Evolutionary conservation across 2,797 vertebrate species (phyloP).

Genomic region (Manis crassicaudata): DNA sequence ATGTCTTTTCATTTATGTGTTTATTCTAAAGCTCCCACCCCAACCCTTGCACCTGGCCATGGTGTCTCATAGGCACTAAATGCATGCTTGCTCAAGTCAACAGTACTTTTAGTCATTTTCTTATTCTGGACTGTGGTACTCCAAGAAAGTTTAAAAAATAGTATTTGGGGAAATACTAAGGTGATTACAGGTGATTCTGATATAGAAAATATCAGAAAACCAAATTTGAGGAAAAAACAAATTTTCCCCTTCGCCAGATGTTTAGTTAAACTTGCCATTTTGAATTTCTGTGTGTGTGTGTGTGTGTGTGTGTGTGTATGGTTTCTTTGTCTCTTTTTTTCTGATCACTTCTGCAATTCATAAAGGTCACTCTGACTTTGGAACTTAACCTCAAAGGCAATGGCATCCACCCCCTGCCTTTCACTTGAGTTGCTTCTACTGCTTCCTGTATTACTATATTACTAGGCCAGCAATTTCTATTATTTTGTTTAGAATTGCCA

Average conservation of each 20-base stretch:
- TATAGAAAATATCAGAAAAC: too few relatives aligned
- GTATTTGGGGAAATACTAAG: too few relatives aligned
- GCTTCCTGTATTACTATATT: neutral
- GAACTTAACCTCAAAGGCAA: slow-evolving; percentile 48
- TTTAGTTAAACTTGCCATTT: slow-evolving; percentile 59
- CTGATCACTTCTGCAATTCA: slow-evolving; percentile 68
- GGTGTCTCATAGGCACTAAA: neutral
- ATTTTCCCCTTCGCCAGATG: slow-evolving; percentile 34
- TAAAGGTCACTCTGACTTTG: slow-evolving; percentile 68
- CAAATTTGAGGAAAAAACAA: slow-evolving; percentile 51
- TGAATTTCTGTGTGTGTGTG: neutral
- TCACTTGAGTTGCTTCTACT: neutral
- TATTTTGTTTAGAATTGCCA: neutral
- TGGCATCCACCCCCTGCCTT: slow-evolving; percentile 27
- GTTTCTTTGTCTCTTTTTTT: neutral
- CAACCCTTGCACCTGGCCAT: neutral
- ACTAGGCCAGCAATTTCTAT: neutral
- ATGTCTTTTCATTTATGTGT: slow-evolving; percentile 39
- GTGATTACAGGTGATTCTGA: too few relatives aligned
- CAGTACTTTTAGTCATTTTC: slow-evolving; percentile 32
- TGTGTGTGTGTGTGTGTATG: neutral
- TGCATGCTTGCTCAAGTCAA: neutral
- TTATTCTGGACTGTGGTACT: neutral
- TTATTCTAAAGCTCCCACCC: neutral
- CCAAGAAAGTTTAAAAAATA: neutral